Evolutionary conservation across 2,113 vertebrate genomes (phyloP).

Genomic region (Ciconia maguari): DNA sequence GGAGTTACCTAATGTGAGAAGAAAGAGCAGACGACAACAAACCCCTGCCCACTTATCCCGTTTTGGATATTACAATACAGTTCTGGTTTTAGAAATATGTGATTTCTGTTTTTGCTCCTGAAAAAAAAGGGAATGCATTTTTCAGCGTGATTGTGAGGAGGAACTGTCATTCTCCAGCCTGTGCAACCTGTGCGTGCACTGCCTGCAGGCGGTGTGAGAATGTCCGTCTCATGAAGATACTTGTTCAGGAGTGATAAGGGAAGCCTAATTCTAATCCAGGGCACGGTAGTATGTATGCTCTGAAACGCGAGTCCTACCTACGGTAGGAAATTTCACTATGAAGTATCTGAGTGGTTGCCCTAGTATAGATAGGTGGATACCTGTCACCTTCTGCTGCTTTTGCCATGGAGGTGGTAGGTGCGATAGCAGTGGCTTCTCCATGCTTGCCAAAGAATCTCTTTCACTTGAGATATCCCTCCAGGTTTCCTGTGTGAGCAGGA

Average conservation of each 20-base stretch:
- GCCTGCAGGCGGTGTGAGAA: neutral
- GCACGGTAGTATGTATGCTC: rapidly evolving
- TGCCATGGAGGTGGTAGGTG: neutral
- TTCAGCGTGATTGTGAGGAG: neutral
- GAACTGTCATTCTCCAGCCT: neutral
- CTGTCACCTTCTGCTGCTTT: neutral
- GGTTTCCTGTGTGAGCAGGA: neutral
- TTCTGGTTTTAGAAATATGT: neutral
- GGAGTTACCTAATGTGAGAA: neutral
- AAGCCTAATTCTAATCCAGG: neutral
- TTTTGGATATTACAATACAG: neutral
- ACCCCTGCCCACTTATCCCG: neutral
- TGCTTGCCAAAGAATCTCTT: neutral
- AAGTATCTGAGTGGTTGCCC: neutral
- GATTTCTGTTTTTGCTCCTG: neutral
- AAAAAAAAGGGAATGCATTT: neutral
- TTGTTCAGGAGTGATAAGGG: neutral
- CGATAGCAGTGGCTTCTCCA: neutral
- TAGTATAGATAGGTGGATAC: neutral
- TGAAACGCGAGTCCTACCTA: neutral
- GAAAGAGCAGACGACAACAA: neutral
- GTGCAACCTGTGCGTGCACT: neutral
- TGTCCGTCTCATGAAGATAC: neutral
- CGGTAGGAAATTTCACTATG: neutral
- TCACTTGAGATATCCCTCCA: neutral